Evolutionary conservation across 1,140 invertebrate species (phyloP).

Genomic region (Drosophila melanogaster): DNA sequence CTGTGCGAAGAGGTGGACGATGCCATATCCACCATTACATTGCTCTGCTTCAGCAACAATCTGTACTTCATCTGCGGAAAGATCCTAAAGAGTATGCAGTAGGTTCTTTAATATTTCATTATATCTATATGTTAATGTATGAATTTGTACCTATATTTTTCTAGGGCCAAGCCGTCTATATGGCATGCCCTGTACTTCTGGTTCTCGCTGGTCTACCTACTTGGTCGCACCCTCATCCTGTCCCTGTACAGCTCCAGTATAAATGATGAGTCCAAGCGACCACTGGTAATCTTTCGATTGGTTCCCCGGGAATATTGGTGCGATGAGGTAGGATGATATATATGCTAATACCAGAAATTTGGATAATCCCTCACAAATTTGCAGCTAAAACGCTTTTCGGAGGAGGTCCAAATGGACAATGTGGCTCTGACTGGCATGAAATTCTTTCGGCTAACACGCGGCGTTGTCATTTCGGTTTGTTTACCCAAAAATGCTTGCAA

Average conservation of each 20-base stretch:
- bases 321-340: slow-evolving; percentile 85
- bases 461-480: slow-evolving; percentile 87
- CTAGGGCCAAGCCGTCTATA: slow-evolving; percentile 70
- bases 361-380: neutral
- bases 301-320: slow-evolving; percentile 86
- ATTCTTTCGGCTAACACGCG: slow-evolving; percentile 88
- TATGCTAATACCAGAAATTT: neutral
- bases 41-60: slow-evolving; percentile 89
- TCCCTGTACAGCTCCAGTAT: slow-evolving; percentile 87
- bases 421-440: slow-evolving; percentile 87
- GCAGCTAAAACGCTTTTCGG: slow-evolving; percentile 87
- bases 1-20: slow-evolving; percentile 87
- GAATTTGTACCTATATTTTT: neutral
- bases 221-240: slow-evolving; percentile 86
- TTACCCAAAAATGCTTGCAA: neutral
- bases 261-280: slow-evolving; percentile 87
- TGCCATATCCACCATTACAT: slow-evolving; percentile 86
- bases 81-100: slow-evolving; percentile 90
- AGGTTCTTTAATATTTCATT: slow-evolving; percentile 5
- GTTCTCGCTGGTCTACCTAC: slow-evolving; percentile 87
- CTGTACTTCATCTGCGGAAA: slow-evolving; percentile 90
- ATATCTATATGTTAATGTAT: neutral
- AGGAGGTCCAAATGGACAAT: slow-evolving; percentile 87
- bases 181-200: slow-evolving; percentile 86
- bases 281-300: slow-evolving; percentile 86